Conservation (phyloP, 2,797 vertebrate species). For the Cygnus olor region DNA sequence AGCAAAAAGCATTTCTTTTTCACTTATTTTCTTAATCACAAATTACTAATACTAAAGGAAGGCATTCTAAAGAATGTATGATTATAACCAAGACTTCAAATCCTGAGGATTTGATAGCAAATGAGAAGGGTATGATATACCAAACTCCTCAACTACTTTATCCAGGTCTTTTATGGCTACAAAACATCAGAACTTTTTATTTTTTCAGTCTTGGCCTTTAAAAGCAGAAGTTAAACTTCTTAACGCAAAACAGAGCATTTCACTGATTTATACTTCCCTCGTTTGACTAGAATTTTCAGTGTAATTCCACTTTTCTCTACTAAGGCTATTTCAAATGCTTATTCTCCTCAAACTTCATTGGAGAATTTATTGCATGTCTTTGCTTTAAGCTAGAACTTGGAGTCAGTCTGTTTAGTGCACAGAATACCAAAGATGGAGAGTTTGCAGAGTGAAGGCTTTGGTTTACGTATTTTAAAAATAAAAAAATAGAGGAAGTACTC, state of each 20-base stretch:
- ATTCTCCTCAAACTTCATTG: neutral
- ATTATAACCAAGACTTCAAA: neutral
- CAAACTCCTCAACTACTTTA: neutral
- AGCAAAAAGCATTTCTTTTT: neutral
- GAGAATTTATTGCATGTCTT: neutral
- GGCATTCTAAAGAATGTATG: neutral
- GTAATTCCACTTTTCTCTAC: neutral
- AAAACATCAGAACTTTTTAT: neutral
- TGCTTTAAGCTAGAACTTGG: neutral
- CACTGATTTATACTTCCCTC: neutral
- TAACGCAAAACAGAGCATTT: neutral
- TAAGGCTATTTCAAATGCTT: neutral
- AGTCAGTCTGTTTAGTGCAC: neutral
- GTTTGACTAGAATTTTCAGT: neutral
- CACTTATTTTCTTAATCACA: neutral
- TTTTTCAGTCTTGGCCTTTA: neutral
- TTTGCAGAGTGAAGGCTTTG: neutral
- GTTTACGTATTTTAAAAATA: neutral
- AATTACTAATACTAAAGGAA: neutral
- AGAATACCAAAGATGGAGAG: neutral
- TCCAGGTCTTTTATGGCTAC: neutral
- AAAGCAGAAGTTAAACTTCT: neutral
- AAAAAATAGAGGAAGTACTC: neutral
- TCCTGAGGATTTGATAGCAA: neutral
- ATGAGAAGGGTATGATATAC: neutral